Percentiles rank a stretch among this genome's conserved stretches.
Evolutionary conservation across 2,797 vertebrate genomes (phyloP).

Genomic region (Dendrocincla fuliginosa): DNA sequence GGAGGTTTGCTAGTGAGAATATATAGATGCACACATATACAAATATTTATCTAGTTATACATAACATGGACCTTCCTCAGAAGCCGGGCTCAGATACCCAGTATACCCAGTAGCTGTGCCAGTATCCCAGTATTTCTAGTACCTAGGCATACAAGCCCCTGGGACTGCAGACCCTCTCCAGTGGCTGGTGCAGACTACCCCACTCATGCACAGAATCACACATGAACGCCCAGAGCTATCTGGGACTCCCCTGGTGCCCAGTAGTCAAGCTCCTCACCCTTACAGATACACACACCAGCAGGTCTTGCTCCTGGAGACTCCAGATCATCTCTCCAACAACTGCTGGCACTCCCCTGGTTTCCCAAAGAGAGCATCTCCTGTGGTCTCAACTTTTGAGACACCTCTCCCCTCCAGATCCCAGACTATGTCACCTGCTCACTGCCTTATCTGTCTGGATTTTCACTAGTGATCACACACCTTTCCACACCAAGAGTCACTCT

Average conservation of each 20-base stretch:
- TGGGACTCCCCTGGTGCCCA: background rate
- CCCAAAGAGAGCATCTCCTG: background rate
- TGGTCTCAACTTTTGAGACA: background rate
- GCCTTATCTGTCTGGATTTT: background rate
- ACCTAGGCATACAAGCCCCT: background rate
- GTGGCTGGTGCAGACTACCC: background rate
- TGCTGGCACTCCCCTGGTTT: background rate
- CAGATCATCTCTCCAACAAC: background rate
- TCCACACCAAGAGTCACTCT: background rate
- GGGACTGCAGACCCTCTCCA: background rate
- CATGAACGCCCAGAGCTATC: accelerated
- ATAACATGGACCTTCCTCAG: background rate
- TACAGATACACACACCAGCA: background rate
- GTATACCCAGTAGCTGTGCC: background rate
- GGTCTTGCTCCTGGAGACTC: background rate
- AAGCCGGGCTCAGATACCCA: background rate
- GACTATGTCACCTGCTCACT: accelerated
- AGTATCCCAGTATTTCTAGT: background rate
- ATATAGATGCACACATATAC: no score
- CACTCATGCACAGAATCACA: background rate
- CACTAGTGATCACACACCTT: background rate
- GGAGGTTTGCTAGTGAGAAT: background rate
- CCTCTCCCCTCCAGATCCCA: background rate
- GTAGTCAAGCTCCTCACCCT: background rate
- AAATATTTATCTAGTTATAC: background rate